These are phyloP conservation scores for Lerema accius DNA, from an alignment of 1,140 invertebrate species.

Conservation along the genomic window DNA sequence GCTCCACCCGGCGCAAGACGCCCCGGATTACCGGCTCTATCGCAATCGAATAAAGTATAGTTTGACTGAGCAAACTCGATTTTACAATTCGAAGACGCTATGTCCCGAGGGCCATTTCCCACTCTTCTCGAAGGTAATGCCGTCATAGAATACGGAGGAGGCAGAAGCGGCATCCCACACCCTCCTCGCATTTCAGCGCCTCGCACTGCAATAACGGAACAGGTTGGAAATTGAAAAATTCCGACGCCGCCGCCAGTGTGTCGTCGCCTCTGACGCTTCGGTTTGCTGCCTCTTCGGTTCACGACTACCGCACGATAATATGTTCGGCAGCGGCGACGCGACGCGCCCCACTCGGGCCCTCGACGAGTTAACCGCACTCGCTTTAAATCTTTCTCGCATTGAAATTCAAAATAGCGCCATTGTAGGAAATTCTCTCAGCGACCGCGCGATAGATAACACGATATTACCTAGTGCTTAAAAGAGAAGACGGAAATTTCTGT, in stretches of 20 bases:
- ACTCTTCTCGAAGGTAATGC: slow-evolving; percentile 30
- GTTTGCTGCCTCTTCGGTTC: too few species aligned
- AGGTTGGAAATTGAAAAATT: slow-evolving; percentile 31
- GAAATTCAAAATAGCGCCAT: slow-evolving; percentile 23
- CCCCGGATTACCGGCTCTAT: slow-evolving; percentile 5
- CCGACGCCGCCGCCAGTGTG: too few species aligned
- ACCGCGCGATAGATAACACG: slow-evolving; percentile 8
- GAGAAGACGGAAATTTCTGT: slow-evolving; percentile 3
- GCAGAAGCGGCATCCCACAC: slow-evolving; percentile 14
- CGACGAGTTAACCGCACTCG: slow-evolving; percentile 1
- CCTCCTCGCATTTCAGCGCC: slow-evolving; percentile 6
- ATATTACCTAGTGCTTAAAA: slow-evolving; percentile 4
- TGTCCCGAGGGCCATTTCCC: slow-evolving; percentile 34
- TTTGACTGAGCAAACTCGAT: slow-evolving; percentile 7
- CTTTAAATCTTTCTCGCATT: slow-evolving; percentile 16
- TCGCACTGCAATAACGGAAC: slow-evolving; percentile 20
- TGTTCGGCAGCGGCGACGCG: too few species aligned
- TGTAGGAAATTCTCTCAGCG: slow-evolving; percentile 13
- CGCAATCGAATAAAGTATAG: slow-evolving; percentile 3
- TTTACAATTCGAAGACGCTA: slow-evolving; percentile 34
- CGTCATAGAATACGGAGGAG: slow-evolving; percentile 16
- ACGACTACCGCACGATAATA: too few species aligned
- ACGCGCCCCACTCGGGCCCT: too few species aligned
- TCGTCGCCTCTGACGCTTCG: too few species aligned
- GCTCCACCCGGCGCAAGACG: not conserved